Percentiles rank a stretch among this genome's conserved stretches.
Conservation (phyloP, 1,140 invertebrate species). For the Saccostrea glomerata region DNA sequence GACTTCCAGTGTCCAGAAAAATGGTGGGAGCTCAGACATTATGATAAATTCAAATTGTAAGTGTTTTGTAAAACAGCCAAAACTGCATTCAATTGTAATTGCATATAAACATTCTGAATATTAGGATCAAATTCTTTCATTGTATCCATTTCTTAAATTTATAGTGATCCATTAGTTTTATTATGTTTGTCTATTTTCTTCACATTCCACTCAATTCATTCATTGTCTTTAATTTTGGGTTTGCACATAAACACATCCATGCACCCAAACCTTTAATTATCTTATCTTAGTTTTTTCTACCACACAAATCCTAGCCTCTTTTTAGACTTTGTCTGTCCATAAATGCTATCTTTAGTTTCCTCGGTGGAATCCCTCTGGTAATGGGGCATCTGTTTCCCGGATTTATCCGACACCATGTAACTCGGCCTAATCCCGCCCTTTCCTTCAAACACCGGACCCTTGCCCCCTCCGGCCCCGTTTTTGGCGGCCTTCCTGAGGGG, state of each 20-base stretch:
- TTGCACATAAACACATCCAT: neutral
- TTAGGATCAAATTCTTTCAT: no score
- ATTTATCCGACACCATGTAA: slow-evolving; percentile 75
- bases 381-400: slow-evolving; percentile 75
- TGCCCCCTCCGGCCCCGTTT: slow-evolving; percentile 73
- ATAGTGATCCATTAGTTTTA: no score
- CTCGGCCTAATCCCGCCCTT: slow-evolving; percentile 77
- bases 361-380: slow-evolving; percentile 73
- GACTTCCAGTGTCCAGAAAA: no score
- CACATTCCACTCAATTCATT: neutral
- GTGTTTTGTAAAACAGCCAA: no score
- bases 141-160: no score
- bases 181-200: neutral
- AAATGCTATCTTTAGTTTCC: slow-evolving; percentile 72
- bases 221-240: neutral
- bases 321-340: slow-evolving; percentile 70
- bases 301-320: slow-evolving; percentile 77
- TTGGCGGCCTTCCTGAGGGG: slow-evolving; percentile 75
- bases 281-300: slow-evolving; percentile 57
- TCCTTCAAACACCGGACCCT: slow-evolving; percentile 73
- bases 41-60: no score
- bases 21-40: no score
- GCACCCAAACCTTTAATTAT: neutral
- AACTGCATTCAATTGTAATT: no score
- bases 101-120: no score